phyloP scores from a whole-genome alignment of 37 sponge, comb jelly and placozoan genomes.

The Crambe crambe region DNA sequence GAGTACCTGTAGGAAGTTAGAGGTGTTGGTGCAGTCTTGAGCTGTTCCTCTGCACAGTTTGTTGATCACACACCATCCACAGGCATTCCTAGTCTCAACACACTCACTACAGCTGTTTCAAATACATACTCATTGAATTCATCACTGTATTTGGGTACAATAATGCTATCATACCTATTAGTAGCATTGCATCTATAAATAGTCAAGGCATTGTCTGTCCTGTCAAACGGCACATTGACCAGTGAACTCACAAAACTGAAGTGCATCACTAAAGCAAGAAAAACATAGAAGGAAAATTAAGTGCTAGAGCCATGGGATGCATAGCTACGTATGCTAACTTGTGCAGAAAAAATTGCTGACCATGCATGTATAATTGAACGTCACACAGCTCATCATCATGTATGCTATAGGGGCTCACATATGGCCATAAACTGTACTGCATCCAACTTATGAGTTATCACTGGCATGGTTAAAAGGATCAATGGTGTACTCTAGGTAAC shows the following conservation, averaged over 20 bases:
- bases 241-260: slow-evolving; percentile 41
- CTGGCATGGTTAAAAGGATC: too few species aligned
- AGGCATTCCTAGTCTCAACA: slow-evolving; percentile 37
- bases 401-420: too few species aligned
- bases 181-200: slow-evolving; percentile 14
- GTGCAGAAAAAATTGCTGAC: too few species aligned
- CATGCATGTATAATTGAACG: too few species aligned
- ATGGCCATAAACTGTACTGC: too few species aligned
- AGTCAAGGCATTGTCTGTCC: slow-evolving; percentile 10
- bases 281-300: too few species aligned
- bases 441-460: too few species aligned
- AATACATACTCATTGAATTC: too few species aligned
- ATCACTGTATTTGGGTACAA: background rate
- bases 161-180: slow-evolving; percentile 31
- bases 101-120: slow-evolving; percentile 60
- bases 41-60: slow-evolving; percentile 44
- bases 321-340: too few species aligned
- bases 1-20: slow-evolving; percentile 13
- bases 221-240: slow-evolving; percentile 16
- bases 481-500: too few species aligned
- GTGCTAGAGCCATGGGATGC: too few species aligned
- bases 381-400: too few species aligned
- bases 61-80: slow-evolving; percentile 63
- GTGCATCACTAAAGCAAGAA: slow-evolving; percentile 4
- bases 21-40: background rate